Evolutionary conservation across 2,888 invertebrate genomes (phyloP).

Genomic region (Plebejus argus): DNA sequence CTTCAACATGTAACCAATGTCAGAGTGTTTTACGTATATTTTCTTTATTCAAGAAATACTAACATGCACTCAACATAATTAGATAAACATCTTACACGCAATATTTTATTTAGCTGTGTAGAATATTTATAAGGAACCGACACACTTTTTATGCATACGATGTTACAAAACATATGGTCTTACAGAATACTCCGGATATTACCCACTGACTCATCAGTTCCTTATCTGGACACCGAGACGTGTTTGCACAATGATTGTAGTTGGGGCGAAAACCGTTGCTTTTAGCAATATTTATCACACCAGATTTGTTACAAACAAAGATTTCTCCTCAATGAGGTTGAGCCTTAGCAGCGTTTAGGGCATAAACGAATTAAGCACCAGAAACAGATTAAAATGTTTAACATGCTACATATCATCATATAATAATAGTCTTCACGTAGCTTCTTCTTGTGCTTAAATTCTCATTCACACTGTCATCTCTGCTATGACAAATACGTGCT

Average conservation of each 20-base stretch:
- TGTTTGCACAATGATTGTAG: constrained; percentile 50
- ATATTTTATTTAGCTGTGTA: constrained; percentile 12
- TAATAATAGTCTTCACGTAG: background rate
- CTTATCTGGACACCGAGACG: constrained; percentile 65
- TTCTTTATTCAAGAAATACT: background rate
- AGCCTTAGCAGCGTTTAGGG: background rate
- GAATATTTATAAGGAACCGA: constrained; percentile 47
- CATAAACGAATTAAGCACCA: background rate
- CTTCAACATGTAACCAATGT: background rate
- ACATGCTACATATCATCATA: background rate
- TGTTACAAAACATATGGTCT: constrained; percentile 70
- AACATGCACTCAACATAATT: background rate
- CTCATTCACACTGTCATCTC: constrained; percentile 29
- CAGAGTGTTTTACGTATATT: background rate
- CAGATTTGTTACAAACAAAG: constrained; percentile 1
- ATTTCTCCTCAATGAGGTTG: background rate
- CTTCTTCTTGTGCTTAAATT: constrained; percentile 15
- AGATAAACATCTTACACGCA: constrained; percentile 14
- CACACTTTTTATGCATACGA: constrained; percentile 61
- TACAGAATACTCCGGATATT: constrained; percentile 60
- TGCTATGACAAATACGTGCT: constrained; percentile 27
- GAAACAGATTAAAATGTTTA: constrained; percentile 5
- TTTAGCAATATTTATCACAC: constrained; percentile 20
- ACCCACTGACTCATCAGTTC: constrained; percentile 62
- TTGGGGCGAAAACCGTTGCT: constrained; percentile 26